Base-by-base conservation (phyloP, 2,888 invertebrate genomes). In the Limenitis camilla region DNA sequence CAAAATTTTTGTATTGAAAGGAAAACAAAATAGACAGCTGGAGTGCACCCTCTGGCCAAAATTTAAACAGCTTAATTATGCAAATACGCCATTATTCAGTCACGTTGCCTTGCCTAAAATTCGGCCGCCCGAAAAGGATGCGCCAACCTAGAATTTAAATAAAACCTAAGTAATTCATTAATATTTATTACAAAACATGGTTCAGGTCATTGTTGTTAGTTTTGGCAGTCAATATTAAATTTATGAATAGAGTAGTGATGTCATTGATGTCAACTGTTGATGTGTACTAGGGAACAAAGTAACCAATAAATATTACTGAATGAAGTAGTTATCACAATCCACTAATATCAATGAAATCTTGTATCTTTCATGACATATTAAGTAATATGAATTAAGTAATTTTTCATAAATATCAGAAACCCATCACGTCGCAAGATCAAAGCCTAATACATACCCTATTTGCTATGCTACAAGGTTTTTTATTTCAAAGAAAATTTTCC, bases 61-160 rank as follows among this genome's bases (percentile, higher is more conserved):
- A 52, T 55, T 50, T 56, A 51, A 54, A 54, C 50, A 52, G 54
- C 47, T 53, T 56, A 58, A 59, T 61, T 60, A 60, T 60, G 58
- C 40, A 52, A 61, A 59, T 61, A 40, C 46, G 49, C 48, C 41
- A 58, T 53, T 53, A 60, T 42, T 53, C 58, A 51, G 46, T 46
- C 52, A 52, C 54, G 52, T 50, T 49, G 40, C 28, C 41, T 35
- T 43, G 42, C 46, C 52, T 40, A 52, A 47, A 52, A 47, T 55
- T 40, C 43, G 31, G 38, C 43, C 40, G 19, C 11, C 40, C 54
- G n/a, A 29, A 54, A 52, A 40, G 54, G 54, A 49, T 43, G 40
- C 39, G 30, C 30, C 31, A 19, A 42, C 32, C 51, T 57, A 46
- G 52, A 52, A 57, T 54, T 36, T 49, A 35, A 53, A 56, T 47